Evolutionary conservation across 2,113 vertebrate species (phyloP).

Genomic region (Collichthys lucidus): DNA sequence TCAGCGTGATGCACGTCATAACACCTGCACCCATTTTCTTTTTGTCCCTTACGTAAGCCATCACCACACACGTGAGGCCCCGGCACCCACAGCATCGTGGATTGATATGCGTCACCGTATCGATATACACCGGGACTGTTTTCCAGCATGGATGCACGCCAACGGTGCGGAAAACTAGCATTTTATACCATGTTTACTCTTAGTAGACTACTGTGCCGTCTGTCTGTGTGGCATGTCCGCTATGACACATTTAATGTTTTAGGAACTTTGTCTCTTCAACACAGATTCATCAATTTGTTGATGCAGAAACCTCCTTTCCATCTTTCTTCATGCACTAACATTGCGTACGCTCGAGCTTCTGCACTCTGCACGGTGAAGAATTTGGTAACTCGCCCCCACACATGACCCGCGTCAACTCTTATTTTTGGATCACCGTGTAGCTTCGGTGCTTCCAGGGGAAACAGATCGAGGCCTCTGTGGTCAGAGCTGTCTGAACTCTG

Average conservation of each 20-base stretch:
- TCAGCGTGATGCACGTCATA: background rate
- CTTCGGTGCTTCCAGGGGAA: constrained; percentile 50
- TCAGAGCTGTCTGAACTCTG: constrained; percentile 70
- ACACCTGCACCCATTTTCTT: background rate
- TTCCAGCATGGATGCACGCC: background rate
- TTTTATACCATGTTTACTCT: background rate
- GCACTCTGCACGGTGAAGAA: constrained; percentile 9
- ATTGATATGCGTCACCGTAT: background rate
- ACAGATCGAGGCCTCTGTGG: constrained; percentile 58
- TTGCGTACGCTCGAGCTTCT: background rate
- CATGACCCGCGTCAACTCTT: constrained; percentile 39
- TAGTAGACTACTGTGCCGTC: background rate
- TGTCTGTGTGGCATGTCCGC: background rate
- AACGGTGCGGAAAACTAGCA: background rate
- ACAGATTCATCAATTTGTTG: background rate
- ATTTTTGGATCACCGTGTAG: constrained; percentile 53
- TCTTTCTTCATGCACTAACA: background rate
- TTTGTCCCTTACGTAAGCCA: background rate
- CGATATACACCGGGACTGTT: background rate
- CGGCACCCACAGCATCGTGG: background rate
- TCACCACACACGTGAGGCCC: background rate
- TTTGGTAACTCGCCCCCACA: background rate
- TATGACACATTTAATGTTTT: background rate
- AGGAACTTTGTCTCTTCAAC: background rate
- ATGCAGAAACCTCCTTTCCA: background rate